Base-by-base conservation (phyloP, 2,797 vertebrate species). In the Sebastes kiyomatsui region DNA sequence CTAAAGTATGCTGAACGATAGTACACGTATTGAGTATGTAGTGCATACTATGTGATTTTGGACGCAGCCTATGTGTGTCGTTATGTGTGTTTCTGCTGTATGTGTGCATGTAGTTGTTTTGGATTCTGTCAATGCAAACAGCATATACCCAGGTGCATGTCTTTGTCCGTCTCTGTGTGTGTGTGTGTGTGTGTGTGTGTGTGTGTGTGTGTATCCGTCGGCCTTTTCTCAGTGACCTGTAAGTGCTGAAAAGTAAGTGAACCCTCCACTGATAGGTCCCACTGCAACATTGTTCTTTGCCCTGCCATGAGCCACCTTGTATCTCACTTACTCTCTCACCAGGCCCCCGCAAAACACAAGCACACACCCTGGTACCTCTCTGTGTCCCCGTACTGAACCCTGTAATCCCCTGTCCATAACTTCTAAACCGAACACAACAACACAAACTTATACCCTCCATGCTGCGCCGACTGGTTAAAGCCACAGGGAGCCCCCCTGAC, bases 361-460 rank as follows among this genome's bases (percentile, higher is more conserved):
- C 23, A 27, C 61, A 65, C 73, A 66, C 54, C 42, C 66, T 55
- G 28, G 49, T 62, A n/a, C 23, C 61, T 64, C 38, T 32, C 35
- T 72, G 28, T 87, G 79, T 86, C 81, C 83, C 67, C 73, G 69
- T 68, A 65, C 58, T 81, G 82, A 82, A 82, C 85, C 77, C 77
- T 75, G 49, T 73, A 79, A 84, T 85, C 67, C 84, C 75, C 33
- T 60, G 65, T 33, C 67, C 8, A 81, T 77, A 46, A 72, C 69
- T 75, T 84, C 75, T 72, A 58, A 81, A 46, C 54, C 64, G 38
- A 87, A 81, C 72, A 79, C 77, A 80, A 42, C 65, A 72, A 27
- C 72, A 83, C 81, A 80, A 78, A 83, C 52, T 14, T 67, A 62
- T 68, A 79, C 33, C 71, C 27, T 35, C 49, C 75, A 71, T 42